Percentiles rank a stretch among this genome's conserved stretches.
Evolutionary conservation across 2,888 invertebrate genomes (phyloP).

Genomic region (Andricus quercusramuli): DNA sequence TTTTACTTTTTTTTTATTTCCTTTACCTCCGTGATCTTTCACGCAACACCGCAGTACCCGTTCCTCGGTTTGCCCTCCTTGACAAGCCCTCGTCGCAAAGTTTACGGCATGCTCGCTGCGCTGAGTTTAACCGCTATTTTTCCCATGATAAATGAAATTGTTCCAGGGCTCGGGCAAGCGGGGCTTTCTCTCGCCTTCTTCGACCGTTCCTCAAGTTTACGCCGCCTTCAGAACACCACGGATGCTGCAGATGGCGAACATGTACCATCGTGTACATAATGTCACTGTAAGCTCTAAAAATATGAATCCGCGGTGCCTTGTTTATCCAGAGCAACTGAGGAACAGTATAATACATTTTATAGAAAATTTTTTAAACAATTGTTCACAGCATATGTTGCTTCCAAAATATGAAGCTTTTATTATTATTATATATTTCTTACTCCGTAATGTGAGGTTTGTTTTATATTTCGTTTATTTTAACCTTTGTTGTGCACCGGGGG

Average conservation of each 20-base stretch:
- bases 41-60: constrained; percentile 27
- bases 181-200: constrained; percentile 18
- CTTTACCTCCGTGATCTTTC: constrained; percentile 45
- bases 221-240: constrained; percentile 20
- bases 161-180: constrained; percentile 57
- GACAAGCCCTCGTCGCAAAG: constrained; percentile 52
- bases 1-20: constrained; percentile 40
- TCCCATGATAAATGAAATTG: constrained; percentile 75
- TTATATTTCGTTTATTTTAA: too few relatives aligned
- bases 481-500: too few relatives aligned
- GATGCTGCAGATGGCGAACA: constrained; percentile 9
- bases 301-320: not conserved
- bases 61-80: constrained; percentile 22
- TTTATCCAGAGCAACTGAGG: not conserved
- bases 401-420: too few relatives aligned
- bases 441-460: too few relatives aligned
- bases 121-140: constrained; percentile 71
- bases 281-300: not conserved
- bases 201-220: constrained; percentile 44
- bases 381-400: too few relatives aligned
- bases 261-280: not conserved
- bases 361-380: too few relatives aligned
- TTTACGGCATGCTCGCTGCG: constrained; percentile 61
- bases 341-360: too few relatives aligned
- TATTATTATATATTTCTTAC: too few relatives aligned